Evolutionary conservation across 1,140 invertebrate genomes (phyloP).

Genomic region (Acyrthosiphon pisum): DNA sequence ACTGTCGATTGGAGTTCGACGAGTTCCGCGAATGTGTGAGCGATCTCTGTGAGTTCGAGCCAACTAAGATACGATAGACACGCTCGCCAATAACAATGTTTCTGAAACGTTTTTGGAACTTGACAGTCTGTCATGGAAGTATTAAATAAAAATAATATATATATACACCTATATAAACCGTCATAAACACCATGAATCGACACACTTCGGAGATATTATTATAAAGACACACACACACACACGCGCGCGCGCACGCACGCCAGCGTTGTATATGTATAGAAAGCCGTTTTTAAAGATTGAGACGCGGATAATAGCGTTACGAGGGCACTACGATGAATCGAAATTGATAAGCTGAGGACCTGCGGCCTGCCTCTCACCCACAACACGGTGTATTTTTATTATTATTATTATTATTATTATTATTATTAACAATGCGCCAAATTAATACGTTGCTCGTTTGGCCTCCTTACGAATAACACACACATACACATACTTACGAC

Average conservation of each 20-base stretch:
- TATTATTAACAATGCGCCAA: constrained; percentile 56
- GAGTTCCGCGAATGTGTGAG: background rate
- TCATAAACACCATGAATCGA: constrained; percentile 50
- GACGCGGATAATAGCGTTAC: constrained; percentile 55
- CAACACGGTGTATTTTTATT: constrained; percentile 31
- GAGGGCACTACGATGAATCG: constrained; percentile 55
- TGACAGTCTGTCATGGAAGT: constrained; percentile 4
- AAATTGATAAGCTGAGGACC: constrained; percentile 56
- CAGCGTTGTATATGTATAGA: constrained; percentile 2
- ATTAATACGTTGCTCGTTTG: constrained; percentile 56
- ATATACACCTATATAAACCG: background rate
- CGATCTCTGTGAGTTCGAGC: background rate
- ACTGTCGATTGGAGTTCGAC: background rate
- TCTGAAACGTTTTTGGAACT: background rate
- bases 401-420: constrained; percentile 37
- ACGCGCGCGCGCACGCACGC: no score
- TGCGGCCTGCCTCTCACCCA: constrained; percentile 51
- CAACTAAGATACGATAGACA: background rate
- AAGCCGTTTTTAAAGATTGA: constrained; percentile 53
- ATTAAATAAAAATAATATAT: constrained; percentile 4
- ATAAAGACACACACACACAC: constrained; percentile 41
- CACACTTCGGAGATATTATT: constrained; percentile 33
- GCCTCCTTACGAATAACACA: constrained; percentile 48
- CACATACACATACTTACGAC: background rate
- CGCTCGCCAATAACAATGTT: background rate